phyloP scores from a whole-genome alignment of 1,140 invertebrate species.

The Saxidomus purpurata region DNA sequence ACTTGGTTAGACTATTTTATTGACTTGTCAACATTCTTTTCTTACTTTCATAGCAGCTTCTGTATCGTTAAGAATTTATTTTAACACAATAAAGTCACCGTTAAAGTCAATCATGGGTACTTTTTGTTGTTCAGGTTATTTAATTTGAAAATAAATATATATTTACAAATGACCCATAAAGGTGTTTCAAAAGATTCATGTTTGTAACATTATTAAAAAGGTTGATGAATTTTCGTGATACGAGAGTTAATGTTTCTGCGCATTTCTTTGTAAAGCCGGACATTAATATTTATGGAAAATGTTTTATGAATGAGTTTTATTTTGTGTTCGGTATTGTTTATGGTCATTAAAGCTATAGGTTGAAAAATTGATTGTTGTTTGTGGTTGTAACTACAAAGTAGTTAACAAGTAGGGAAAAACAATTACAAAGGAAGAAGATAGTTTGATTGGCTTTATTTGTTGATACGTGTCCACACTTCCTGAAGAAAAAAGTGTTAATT shows the following conservation, averaged over 20 bases:
- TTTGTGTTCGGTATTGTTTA: background rate
- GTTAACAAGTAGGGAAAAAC: too few relatives aligned
- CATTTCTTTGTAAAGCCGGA: background rate
- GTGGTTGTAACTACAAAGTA: too few relatives aligned
- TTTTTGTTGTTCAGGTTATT: background rate
- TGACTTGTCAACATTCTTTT: slow-evolving; percentile 17
- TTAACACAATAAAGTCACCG: background rate
- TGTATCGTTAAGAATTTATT: slow-evolving; percentile 9
- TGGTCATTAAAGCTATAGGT: too few relatives aligned
- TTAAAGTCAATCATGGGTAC: background rate
- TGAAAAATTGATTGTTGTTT: too few relatives aligned
- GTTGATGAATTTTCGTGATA: background rate
- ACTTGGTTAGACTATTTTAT: background rate
- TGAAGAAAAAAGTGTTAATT: too few relatives aligned
- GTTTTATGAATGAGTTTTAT: slow-evolving; percentile 4
- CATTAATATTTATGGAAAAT: background rate
- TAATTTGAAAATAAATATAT: slow-evolving; percentile 8
- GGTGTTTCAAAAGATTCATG: background rate
- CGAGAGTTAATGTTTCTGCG: background rate
- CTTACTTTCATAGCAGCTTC: slow-evolving; percentile 1
- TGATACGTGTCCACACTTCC: too few relatives aligned
- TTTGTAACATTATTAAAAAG: background rate
- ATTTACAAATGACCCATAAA: slow-evolving; percentile 19
- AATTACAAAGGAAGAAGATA: too few relatives aligned
- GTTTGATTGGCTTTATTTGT: too few relatives aligned